Evolutionary conservation across 2,113 vertebrate genomes (phyloP).

Genomic region (Tympanuchus pallidicinctus): DNA sequence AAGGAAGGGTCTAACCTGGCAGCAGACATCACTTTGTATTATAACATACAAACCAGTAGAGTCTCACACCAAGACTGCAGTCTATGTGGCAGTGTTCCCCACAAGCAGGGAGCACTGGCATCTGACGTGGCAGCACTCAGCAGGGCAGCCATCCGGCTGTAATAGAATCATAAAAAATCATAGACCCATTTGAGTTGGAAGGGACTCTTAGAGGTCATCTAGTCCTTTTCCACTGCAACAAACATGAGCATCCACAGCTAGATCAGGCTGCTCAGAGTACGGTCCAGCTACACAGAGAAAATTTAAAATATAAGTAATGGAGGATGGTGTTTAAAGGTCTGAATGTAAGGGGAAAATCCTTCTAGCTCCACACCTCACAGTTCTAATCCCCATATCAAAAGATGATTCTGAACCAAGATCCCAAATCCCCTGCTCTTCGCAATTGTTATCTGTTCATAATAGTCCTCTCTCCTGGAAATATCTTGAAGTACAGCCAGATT

Average conservation of each 20-base stretch:
- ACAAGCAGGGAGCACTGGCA: neutral
- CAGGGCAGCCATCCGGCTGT: neutral
- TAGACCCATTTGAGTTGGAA: too few relatives aligned
- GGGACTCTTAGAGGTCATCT: too few relatives aligned
- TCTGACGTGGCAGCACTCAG: fast-evolving
- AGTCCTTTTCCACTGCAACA: too few relatives aligned
- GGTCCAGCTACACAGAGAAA: neutral
- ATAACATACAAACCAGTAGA: neutral
- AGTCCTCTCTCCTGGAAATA: slow-evolving; percentile 8
- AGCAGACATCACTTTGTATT: neutral
- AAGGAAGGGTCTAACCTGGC: neutral
- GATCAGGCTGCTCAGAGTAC: too few relatives aligned
- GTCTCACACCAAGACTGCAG: neutral
- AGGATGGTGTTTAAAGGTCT: neutral
- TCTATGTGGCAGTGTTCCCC: neutral
- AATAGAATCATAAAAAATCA: neutral
- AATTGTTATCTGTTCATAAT: neutral
- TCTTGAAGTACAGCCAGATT: neutral
- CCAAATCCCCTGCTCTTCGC: slow-evolving; percentile 5
- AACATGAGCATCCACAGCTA: too few relatives aligned
- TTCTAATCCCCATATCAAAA: neutral
- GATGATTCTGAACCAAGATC: neutral
- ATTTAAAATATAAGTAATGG: neutral
- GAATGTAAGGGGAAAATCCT: neutral
- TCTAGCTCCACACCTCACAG: neutral